phyloP scores from a whole-genome alignment of 2,888 invertebrate genomes.

The Acleris emargana region DNA sequence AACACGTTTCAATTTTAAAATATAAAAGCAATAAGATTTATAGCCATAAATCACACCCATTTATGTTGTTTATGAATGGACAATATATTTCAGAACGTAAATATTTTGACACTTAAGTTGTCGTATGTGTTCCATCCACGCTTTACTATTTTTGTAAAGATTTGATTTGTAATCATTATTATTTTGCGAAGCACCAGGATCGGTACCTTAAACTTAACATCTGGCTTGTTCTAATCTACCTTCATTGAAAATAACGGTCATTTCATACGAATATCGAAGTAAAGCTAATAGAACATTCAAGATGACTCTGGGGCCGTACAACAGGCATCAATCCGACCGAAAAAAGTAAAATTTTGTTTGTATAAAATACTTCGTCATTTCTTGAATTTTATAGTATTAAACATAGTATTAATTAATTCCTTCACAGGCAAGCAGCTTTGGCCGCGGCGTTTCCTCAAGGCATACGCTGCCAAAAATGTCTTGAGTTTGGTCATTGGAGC shows the following conservation, averaged over 20 bases:
- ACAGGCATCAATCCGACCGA: conserved; percentile 74
- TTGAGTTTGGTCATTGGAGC: conserved; percentile 97
- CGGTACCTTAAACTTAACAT: conserved; percentile 15
- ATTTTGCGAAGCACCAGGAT: conserved; percentile 29
- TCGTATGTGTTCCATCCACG: conserved; percentile 37
- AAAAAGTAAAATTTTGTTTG: conserved; percentile 64
- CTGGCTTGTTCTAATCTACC: conserved; percentile 19
- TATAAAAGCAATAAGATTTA: not conserved
- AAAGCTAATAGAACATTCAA: conserved; percentile 38
- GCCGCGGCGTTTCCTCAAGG: conserved; percentile 88
- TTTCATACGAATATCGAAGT: conserved; percentile 17
- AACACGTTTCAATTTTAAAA: not conserved
- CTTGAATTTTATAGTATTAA: conserved; percentile 20
- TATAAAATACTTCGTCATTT: conserved; percentile 26
- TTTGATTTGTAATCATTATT: conserved; percentile 37
- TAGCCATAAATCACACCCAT: not conserved
- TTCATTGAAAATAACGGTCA: conserved; percentile 21
- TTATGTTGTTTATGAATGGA: conserved; percentile 15
- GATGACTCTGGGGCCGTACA: conserved; percentile 78
- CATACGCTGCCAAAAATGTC: conserved; percentile 95
- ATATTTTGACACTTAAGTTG: conserved; percentile 36
- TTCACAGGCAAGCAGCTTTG: conserved; percentile 82
- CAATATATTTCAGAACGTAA: conserved; percentile 35
- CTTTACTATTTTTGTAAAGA: conserved; percentile 35
- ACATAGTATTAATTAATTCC: conserved; percentile 36